Evolutionary conservation across 1,140 invertebrate genomes (phyloP).

Genomic region (Hycleus phaleratus): DNA sequence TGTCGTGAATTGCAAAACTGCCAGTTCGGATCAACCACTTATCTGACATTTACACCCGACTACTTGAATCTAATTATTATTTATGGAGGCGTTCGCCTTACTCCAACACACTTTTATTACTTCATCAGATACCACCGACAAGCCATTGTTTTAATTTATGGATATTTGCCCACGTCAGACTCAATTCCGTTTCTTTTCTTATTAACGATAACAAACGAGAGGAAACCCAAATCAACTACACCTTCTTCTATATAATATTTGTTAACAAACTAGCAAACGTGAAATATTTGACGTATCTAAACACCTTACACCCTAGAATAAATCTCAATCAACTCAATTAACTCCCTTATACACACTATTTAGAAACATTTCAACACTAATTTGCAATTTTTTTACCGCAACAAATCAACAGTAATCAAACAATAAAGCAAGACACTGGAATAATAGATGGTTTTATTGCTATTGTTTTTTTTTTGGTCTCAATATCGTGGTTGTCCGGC

Average conservation of each 20-base stretch:
- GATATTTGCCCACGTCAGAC: constrained; percentile 4
- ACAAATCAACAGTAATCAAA: constrained; percentile 10
- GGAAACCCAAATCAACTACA: too few relatives aligned
- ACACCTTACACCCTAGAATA: too few relatives aligned
- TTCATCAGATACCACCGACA: constrained; percentile 18
- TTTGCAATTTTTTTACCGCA: not conserved
- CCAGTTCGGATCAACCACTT: constrained; percentile 17
- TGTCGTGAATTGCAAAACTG: constrained; percentile 18
- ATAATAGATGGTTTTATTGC: constrained; percentile 6
- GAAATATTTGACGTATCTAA: too few relatives aligned
- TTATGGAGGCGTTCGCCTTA: constrained; percentile 20
- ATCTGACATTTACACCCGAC: constrained; percentile 25
- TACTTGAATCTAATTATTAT: constrained; percentile 28
- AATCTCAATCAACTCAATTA: too few relatives aligned
- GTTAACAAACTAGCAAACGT: too few relatives aligned
- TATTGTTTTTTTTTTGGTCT: not conserved
- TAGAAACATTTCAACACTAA: too few relatives aligned
- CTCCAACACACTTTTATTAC: constrained; percentile 22
- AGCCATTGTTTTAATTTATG: constrained; percentile 12
- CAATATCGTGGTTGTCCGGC: constrained; percentile 11
- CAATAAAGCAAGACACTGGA: constrained; percentile 9
- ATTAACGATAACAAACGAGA: too few relatives aligned
- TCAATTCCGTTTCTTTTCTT: not conserved
- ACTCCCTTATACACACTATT: too few relatives aligned
- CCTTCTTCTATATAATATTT: too few relatives aligned